Percentiles rank a stretch among this genome's conserved stretches.
These are phyloP conservation scores for Lateolabrax maculatus DNA, from an alignment of 2,797 vertebrate species.

Conservation along the genomic window DNA sequence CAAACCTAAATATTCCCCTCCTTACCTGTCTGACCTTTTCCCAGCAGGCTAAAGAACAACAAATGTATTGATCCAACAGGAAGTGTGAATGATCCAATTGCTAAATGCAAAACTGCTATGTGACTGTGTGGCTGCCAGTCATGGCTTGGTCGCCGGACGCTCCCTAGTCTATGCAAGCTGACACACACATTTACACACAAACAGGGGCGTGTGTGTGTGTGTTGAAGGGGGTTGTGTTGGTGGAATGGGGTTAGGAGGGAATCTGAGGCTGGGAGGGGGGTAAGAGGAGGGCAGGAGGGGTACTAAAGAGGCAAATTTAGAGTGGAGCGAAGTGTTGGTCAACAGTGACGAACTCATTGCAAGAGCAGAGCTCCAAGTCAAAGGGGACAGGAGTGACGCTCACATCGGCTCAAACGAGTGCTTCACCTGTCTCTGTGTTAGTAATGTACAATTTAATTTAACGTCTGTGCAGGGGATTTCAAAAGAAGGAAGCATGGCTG, in stretches of 20 bases:
- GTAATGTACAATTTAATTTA: background rate
- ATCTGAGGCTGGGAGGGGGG: conserved; percentile 60
- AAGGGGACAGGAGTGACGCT: background rate
- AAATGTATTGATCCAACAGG: conserved; percentile 70
- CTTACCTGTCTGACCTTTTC: conserved; percentile 65
- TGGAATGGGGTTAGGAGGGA: conserved; percentile 64
- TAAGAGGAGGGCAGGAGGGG: conserved; percentile 4
- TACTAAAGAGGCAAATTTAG: conserved; percentile 63
- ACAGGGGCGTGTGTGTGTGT: conserved; percentile 25
- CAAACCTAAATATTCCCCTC: background rate
- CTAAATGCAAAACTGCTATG: conserved; percentile 42
- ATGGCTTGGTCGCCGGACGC: conserved; percentile 50
- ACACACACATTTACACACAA: conserved; percentile 69
- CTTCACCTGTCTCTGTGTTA: background rate
- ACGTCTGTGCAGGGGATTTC: background rate
- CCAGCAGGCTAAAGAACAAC: conserved; percentile 21
- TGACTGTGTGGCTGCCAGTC: conserved; percentile 55
- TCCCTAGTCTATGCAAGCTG: conserved; percentile 50
- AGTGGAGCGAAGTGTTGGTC: conserved; percentile 41
- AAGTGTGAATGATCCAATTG: conserved; percentile 49
- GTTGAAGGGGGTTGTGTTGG: conserved; percentile 26
- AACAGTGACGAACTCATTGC: conserved; percentile 14
- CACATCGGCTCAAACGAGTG: background rate
- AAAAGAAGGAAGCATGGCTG: background rate
- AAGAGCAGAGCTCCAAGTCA: background rate